Conservation (phyloP, 2,888 invertebrate genomes). For the Gymnoscelis rufifasciata region DNA sequence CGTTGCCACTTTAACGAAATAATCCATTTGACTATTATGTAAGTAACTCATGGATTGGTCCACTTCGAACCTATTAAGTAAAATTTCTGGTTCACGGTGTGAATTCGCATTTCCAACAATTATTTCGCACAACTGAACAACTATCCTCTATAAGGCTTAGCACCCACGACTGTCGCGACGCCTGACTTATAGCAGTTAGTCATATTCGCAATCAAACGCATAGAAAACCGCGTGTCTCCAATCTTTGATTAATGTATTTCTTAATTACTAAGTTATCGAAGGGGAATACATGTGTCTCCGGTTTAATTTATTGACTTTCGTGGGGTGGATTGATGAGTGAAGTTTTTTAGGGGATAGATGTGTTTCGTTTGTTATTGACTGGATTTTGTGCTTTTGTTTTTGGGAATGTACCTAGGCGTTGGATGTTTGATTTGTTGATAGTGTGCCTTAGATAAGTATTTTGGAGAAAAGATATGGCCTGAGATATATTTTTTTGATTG, state of each 20-base stretch:
- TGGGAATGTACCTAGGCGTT: too few relatives aligned
- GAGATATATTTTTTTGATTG: too few relatives aligned
- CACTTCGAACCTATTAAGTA: too few relatives aligned
- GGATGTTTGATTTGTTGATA: too few relatives aligned
- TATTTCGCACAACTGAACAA: conserved; percentile 8
- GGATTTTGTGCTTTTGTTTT: conserved; percentile 7
- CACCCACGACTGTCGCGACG: conserved; percentile 46
- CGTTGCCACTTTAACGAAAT: too few relatives aligned
- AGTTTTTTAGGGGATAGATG: conserved; percentile 28
- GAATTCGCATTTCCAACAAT: too few relatives aligned
- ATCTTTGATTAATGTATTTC: conserved; percentile 75
- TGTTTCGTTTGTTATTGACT: conserved; percentile 4
- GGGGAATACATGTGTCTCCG: conserved; percentile 66
- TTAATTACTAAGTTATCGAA: conserved; percentile 75
- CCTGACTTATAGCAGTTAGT: conserved; percentile 70
- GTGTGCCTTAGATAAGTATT: too few relatives aligned
- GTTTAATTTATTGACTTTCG: conserved; percentile 73
- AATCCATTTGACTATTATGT: too few relatives aligned
- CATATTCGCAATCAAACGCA: conserved; percentile 62
- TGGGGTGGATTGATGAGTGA: conserved; percentile 37
- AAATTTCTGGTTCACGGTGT: too few relatives aligned
- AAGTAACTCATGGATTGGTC: too few relatives aligned
- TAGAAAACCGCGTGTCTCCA: conserved; percentile 52
- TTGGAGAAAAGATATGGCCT: too few relatives aligned
- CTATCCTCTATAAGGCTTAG: conserved; percentile 38